phyloP scores from a whole-genome alignment of 2,113 vertebrate species.

The Elephantulus edwardii region DNA sequence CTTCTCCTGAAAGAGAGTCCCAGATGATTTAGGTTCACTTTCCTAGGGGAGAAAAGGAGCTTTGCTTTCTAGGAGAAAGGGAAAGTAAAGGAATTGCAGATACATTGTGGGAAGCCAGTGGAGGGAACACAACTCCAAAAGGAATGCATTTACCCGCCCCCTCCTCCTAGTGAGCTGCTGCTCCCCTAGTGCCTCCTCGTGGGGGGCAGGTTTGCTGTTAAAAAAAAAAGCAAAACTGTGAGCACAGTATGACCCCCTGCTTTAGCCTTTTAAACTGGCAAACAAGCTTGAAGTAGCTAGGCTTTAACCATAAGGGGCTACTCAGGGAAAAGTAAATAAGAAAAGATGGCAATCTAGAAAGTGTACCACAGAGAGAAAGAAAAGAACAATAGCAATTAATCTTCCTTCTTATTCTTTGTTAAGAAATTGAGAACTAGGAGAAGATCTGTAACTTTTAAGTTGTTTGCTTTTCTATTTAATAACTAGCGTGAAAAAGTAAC shows the following conservation, averaged over 20 bases:
- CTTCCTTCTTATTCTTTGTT: not conserved
- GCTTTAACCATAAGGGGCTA: not conserved
- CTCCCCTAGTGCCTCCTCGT: not conserved
- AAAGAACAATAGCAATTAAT: not conserved
- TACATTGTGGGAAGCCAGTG: not conserved
- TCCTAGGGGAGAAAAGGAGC: not conserved
- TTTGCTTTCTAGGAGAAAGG: not conserved
- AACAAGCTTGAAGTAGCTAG: not conserved
- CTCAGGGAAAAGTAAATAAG: not conserved
- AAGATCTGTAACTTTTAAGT: not conserved
- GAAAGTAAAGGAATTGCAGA: not conserved
- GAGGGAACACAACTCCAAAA: not conserved
- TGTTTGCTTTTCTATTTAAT: not conserved
- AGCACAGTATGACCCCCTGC: not conserved
- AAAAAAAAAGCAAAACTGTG: slow-evolving; percentile 20
- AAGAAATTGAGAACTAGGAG: not conserved
- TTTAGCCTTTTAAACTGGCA: slow-evolving; percentile 26
- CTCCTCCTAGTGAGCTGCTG: not conserved
- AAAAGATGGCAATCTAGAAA: not conserved
- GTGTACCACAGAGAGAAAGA: not conserved
- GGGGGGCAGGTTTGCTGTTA: not conserved
- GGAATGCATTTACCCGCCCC: not conserved
- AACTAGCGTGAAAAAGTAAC: not conserved
- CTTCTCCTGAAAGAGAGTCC: not conserved
- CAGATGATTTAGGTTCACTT: not conserved